Evolutionary conservation across 2,888 invertebrate genomes (phyloP).

Genomic region (Caradrina kadenii): DNA sequence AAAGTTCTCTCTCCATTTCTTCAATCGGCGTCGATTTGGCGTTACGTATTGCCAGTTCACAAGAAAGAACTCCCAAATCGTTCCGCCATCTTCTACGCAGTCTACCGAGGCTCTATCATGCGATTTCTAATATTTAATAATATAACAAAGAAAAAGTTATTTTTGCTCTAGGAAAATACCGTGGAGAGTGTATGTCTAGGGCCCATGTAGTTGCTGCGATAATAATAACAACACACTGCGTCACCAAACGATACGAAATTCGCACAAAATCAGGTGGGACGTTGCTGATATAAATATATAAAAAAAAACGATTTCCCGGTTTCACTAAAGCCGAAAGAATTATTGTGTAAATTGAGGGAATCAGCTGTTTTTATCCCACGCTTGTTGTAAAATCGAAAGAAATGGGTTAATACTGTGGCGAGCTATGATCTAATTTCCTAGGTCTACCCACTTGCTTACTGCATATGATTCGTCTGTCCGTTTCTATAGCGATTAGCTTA

Average conservation of each 20-base stretch:
- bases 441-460: constrained; percentile 47
- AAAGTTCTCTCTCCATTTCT: not conserved
- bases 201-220: not conserved
- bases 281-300: constrained; percentile 35
- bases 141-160: not conserved
- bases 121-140: not conserved
- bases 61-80: not conserved
- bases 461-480: not conserved
- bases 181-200: not conserved
- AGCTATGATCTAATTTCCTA: constrained; percentile 58
- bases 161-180: not conserved
- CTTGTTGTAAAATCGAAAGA: constrained; percentile 52
- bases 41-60: not conserved
- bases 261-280: constrained; percentile 36
- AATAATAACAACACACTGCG: constrained; percentile 32
- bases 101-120: not conserved
- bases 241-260: constrained; percentile 19
- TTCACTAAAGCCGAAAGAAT: constrained; percentile 22
- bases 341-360: constrained; percentile 48
- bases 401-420: constrained; percentile 48
- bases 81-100: not conserved
- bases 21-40: not conserved
- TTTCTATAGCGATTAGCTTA: not conserved
- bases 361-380: constrained; percentile 56
- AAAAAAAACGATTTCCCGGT: constrained; percentile 25